A percentile compares a stretch with the other conserved stretches of the same genome.
Evolutionary conservation across 2,888 invertebrate species (phyloP).

Genomic region (Folsomia manolachei): DNA sequence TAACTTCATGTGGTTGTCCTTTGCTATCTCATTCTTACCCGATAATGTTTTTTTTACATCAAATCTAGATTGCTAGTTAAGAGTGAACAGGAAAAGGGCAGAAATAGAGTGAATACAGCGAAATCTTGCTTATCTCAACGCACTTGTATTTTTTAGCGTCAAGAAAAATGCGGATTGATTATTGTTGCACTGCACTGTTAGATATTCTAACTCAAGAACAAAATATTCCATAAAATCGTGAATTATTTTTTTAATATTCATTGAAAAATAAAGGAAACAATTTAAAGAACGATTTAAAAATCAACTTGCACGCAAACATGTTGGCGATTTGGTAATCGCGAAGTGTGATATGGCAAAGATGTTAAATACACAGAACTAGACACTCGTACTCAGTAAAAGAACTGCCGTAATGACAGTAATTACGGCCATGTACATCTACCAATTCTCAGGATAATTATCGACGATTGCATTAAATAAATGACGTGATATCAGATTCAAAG

Average conservation of each 20-base stretch:
- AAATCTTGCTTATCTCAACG: too few species aligned
- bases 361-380: constrained; percentile 11
- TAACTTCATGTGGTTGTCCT: too few species aligned
- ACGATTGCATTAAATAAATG: constrained; percentile 6
- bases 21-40: background rate
- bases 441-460: constrained; percentile 27
- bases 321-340: background rate
- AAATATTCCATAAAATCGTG: background rate
- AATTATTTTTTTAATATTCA: background rate
- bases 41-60: background rate
- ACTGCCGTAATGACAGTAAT: constrained; percentile 25
- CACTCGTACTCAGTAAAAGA: constrained; percentile 19
- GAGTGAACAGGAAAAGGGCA: background rate
- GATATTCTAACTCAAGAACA: too few species aligned
- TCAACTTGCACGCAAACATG: background rate
- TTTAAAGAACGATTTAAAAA: background rate
- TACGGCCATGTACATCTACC: constrained; percentile 20
- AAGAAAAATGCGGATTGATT: too few species aligned
- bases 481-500: background rate
- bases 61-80: background rate
- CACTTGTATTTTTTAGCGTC: too few species aligned
- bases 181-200: too few species aligned
- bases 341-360: constrained; percentile 12
- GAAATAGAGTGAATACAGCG: background rate
- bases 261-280: background rate